Evolutionary conservation across 2,113 vertebrate species (phyloP), one percentile per base, ranked within the genome.

Genomic region (Barbus barbus): DNA sequence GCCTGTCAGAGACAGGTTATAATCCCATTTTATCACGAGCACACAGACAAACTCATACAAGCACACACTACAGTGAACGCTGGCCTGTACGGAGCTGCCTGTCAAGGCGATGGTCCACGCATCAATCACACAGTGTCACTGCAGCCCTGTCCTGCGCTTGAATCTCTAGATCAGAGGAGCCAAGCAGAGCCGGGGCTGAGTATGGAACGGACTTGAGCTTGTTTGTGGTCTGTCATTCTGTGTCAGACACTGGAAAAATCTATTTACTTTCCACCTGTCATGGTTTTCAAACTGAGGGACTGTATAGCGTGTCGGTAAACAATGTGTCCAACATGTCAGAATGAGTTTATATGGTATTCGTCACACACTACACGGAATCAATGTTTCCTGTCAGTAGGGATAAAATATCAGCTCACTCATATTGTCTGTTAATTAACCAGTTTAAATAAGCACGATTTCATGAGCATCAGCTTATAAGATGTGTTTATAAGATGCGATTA

Each of bases 11-110:
- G 85, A 89, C 85, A 78, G 85, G 85, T 88, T 86, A 84, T 88
- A 81, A 88, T 88, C 89, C 86, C 88, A 83, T 69, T 91, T 92
- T 87, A 90, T 89, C 82, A 84, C 79, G 33, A 61, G 46, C 82
- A 86, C 60, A 63, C 81, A 82, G 69, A 86, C 6, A 87, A 36
- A 82, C 82, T 87, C 78, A 85, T 76, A 78, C 71, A 85, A 61
- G 81, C 58, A 53, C 58, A 67, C 60, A 84, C 24, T 76, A 36
- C 44, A n/a, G 44, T 71, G 73, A 85, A 63, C 75, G 53, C 44
- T 78, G 53, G 9, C 36, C n/a, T 83, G 44, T 60, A 78, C 20
- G 63, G 73, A 79, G 85, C 83, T 53, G 67, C 41, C 83, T 84
- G 80, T 85, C 80, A 85, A 56, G 46, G 22, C 48, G 48, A 85